These are phyloP conservation scores for Orbicella faveolata DNA, from an alignment of 64 coral and sea anemone species.

Conservation along the genomic window DNA sequence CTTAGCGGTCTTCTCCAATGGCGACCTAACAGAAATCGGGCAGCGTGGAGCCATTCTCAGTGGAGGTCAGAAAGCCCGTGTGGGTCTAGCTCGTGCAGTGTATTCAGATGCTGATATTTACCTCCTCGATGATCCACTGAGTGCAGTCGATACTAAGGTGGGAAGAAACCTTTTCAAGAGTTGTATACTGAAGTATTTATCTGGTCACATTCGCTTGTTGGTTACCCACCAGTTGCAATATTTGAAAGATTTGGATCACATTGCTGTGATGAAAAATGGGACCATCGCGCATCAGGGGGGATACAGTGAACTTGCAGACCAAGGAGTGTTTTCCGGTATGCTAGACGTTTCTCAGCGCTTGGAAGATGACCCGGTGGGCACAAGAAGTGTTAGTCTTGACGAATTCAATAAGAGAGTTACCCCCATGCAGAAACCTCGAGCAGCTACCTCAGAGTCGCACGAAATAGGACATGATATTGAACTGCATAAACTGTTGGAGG, in stretches of 20 bases:
- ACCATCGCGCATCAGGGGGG: constrained; percentile 11
- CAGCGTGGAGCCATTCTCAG: constrained; percentile 58
- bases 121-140: constrained; percentile 68
- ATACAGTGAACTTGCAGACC: constrained; percentile 10
- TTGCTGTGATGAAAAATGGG: constrained; percentile 50
- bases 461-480: no score
- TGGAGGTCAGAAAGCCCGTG: constrained; percentile 69
- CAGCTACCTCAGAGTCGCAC: no score
- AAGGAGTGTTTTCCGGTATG: background rate
- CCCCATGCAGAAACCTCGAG: no score
- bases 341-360: background rate
- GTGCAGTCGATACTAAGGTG: constrained; percentile 63
- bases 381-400: background rate
- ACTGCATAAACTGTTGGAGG: no score
- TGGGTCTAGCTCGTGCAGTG: constrained; percentile 68
- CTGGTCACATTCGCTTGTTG: constrained; percentile 30
- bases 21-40: constrained; percentile 59
- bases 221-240: constrained; percentile 62
- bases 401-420: no score
- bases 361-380: background rate
- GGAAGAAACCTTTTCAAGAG: constrained; percentile 45
- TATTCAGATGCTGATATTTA: constrained; percentile 71
- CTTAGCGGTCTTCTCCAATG: constrained; percentile 31
- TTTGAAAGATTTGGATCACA: constrained; percentile 31
- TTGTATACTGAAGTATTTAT: constrained; percentile 30